Conservation (phyloP, 2,113 vertebrate genomes). For the zebrafish (Danio rerio) region GRCz12tu NC_133186.1:46145501-46146000, state of each 20-base stretch:
- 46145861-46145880: too few relatives aligned
- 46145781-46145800: too few relatives aligned
- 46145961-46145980: too few relatives aligned
- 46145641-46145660: slow-evolving; percentile 32
- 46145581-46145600: slow-evolving; percentile 59
- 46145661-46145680: slow-evolving; percentile 56
- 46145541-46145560: neutral
- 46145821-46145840: too few relatives aligned
- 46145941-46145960: too few relatives aligned
- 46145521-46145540: slow-evolving; percentile 39
- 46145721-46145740: neutral
- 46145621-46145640: slow-evolving; percentile 53
- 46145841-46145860: too few relatives aligned
- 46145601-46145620: slow-evolving; percentile 39
- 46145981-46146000: too few relatives aligned
- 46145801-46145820: too few relatives aligned
- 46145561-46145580: neutral
- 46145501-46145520: neutral
- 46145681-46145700: slow-evolving; percentile 39
- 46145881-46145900: too few relatives aligned
- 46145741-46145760: slow-evolving; percentile 50
- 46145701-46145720: neutral
- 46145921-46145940: too few relatives aligned
- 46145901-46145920: too few relatives aligned
- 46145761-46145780: neutral